Percentiles rank a stretch among this genome's conserved stretches.
phyloP scores from a whole-genome alignment of 1,140 invertebrate species.

The Bombus waltoni region DNA sequence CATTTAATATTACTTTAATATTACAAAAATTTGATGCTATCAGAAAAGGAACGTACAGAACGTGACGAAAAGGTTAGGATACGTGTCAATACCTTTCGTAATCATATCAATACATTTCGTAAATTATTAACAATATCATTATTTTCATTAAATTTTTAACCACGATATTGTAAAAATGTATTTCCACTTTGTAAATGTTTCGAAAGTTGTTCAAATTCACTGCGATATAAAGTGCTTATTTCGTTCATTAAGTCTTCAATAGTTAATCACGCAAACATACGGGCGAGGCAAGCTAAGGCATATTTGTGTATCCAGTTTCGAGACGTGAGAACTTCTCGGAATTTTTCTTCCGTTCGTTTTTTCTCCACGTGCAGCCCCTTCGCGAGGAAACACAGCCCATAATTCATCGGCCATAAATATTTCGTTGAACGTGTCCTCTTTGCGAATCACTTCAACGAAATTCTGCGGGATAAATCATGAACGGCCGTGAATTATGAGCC shows the following conservation, averaged over 20 bases:
- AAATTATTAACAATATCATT: neutral
- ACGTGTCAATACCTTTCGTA: too few species aligned
- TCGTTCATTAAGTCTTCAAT: neutral
- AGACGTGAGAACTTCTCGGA: conserved; percentile 21
- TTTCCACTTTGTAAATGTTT: neutral
- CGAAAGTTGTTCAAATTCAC: neutral
- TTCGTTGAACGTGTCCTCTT: conserved; percentile 55
- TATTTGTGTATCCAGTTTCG: conserved; percentile 17
- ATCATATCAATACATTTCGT: too few species aligned
- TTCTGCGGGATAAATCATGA: conserved; percentile 65
- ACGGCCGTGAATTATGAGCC: conserved; percentile 24
- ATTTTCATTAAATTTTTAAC: neutral
- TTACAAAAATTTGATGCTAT: too few species aligned
- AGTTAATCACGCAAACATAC: neutral
- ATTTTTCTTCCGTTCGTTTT: conserved; percentile 38
- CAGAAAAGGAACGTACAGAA: too few species aligned
- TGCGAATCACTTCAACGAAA: conserved; percentile 63
- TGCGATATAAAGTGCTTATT: neutral
- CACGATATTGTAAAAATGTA: neutral
- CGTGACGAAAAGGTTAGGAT: too few species aligned
- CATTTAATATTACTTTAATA: too few species aligned
- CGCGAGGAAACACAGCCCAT: conserved; percentile 58
- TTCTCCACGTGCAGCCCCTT: neutral
- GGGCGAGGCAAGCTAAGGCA: neutral
- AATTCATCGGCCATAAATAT: conserved; percentile 71